A percentile compares a stretch with the other conserved stretches of the same genome.
phyloP scores from a whole-genome alignment of 2,797 vertebrate species.

The Sparus aurata region DNA sequence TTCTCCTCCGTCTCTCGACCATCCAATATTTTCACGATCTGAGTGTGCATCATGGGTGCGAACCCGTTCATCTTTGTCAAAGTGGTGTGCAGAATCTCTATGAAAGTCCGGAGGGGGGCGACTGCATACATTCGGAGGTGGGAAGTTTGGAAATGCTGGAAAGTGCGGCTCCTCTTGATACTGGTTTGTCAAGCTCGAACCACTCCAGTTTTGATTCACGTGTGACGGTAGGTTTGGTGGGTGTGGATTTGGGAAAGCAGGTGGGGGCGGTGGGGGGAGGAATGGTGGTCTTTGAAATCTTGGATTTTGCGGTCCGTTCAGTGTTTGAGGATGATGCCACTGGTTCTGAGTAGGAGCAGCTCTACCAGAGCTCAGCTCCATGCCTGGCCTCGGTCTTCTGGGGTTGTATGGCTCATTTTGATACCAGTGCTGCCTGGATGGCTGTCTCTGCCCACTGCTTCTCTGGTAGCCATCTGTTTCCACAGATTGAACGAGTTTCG shows the following conservation, averaged over 20 bases:
- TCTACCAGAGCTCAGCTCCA: not conserved
- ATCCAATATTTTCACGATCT: slow-evolving; percentile 12
- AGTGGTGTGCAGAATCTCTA: slow-evolving; percentile 27
- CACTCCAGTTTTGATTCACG: slow-evolving; percentile 5
- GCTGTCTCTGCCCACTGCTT: slow-evolving; percentile 40
- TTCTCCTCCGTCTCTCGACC: slow-evolving; percentile 33
- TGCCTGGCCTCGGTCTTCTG: slow-evolving; percentile 47
- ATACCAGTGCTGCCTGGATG: slow-evolving; percentile 64
- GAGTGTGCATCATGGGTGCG: slow-evolving; percentile 7
- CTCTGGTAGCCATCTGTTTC: slow-evolving; percentile 29
- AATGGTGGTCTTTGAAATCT: slow-evolving; percentile 50
- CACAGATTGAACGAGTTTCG: not conserved
- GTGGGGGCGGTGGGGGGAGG: slow-evolving; percentile 25
- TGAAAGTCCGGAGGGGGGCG: slow-evolving; percentile 44
- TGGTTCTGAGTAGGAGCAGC: slow-evolving; percentile 21
- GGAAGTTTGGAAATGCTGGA: slow-evolving; percentile 5
- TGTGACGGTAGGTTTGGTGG: slow-evolving; percentile 16
- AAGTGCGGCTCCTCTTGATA: slow-evolving; percentile 34
- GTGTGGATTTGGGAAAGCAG: slow-evolving; percentile 44
- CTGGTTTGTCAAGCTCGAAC: not conserved
- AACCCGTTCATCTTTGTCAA: slow-evolving; percentile 22
- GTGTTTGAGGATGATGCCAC: slow-evolving; percentile 52
- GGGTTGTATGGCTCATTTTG: slow-evolving; percentile 63
- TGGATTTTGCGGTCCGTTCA: slow-evolving; percentile 22
- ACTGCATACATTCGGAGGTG: slow-evolving; percentile 33